These are phyloP conservation scores for Drosophila kohkoa DNA, from an alignment of 1,140 invertebrate genomes.

Conservation along the genomic window DNA sequence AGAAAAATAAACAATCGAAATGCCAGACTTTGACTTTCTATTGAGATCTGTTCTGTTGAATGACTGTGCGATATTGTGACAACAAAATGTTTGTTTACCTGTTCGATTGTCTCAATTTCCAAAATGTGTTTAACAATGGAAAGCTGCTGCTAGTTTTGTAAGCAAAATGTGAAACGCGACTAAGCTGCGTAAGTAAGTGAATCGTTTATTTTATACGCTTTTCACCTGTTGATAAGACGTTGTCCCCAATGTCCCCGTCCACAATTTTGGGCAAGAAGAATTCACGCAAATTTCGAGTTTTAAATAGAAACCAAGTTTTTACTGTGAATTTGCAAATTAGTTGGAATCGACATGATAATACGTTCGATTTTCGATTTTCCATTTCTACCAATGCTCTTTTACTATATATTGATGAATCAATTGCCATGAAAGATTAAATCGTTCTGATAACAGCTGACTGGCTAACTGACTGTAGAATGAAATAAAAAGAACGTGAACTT, in stretches of 20 bases:
- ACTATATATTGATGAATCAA: slow-evolving; percentile 56
- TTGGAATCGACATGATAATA: slow-evolving; percentile 23
- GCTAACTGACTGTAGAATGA: too few species aligned
- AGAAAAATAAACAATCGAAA: slow-evolving; percentile 4
- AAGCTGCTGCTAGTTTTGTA: slow-evolving; percentile 18
- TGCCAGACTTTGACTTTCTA: slow-evolving; percentile 20
- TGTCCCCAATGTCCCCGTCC: neutral
- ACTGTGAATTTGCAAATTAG: slow-evolving; percentile 21
- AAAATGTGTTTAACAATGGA: slow-evolving; percentile 18
- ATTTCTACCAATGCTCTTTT: slow-evolving; percentile 4
- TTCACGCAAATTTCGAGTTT: slow-evolving; percentile 4
- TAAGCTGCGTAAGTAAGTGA: slow-evolving; percentile 10
- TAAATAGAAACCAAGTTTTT: slow-evolving; percentile 1
- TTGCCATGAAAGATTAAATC: slow-evolving; percentile 55
- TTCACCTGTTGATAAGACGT: slow-evolving; percentile 23
- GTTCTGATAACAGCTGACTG: slow-evolving; percentile 42
- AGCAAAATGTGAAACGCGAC: slow-evolving; percentile 22
- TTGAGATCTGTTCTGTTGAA: slow-evolving; percentile 6
- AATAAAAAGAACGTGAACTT: neutral
- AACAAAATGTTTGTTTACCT: neutral
- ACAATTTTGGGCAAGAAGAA: neutral
- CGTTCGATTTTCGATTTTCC: neutral
- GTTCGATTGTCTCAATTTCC: neutral
- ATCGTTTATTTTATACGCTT: slow-evolving; percentile 26
- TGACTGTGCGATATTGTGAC: slow-evolving; percentile 5